Evolutionary conservation across 2,888 invertebrate species (phyloP), one percentile per base, ranked within the genome.

Genomic region (Hetaerina titia): DNA sequence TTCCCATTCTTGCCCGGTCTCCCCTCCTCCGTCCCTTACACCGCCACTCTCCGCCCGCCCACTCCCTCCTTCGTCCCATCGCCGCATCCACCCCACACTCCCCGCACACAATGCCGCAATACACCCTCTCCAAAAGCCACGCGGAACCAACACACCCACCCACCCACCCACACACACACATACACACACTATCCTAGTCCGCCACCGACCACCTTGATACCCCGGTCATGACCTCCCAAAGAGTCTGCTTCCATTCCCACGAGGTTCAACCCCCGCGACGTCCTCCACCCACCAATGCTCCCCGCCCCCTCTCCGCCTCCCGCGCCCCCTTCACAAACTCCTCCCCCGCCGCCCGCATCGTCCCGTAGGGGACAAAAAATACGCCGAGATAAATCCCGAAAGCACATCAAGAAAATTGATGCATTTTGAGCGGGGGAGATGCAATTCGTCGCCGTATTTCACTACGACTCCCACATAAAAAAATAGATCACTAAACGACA

Each of bases 181-280:
- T n/a, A n/a, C n/a, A 45, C 56, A 15, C 64, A 17, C 45, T 6
- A 25, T 1, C 25, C 81, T n/a, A 11, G 25, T 22, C 45, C 64
- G 19, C n/a, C 45, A 45, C 64, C 64, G 64, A 90, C 92, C 92
- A 92, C 92, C 92, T 92, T 92, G 92, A 92, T 92, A 64, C 90
- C 63, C n/a, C 92, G 92, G 92, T 92, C 92, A 92, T 92, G 92
- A 92, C 92, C 92, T 92, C 92, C 56, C 92, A 92, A 74, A 92
- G 69, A 69, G 92, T 74, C 92, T 92, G 92, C 92, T 74, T 92
- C 90, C 45, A 90, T 90, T 90, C 90, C 64, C 92, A 45, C 92
- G 92, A 64, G 31, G 81, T 81, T 81, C 81, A 81, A 81, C 81
- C 81, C 81, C 8, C 13, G 81, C 25, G 25, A 2, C 15, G 25